Conservation (phyloP, 1,140 invertebrate species). For the Drosophila eugracilis region DNA sequence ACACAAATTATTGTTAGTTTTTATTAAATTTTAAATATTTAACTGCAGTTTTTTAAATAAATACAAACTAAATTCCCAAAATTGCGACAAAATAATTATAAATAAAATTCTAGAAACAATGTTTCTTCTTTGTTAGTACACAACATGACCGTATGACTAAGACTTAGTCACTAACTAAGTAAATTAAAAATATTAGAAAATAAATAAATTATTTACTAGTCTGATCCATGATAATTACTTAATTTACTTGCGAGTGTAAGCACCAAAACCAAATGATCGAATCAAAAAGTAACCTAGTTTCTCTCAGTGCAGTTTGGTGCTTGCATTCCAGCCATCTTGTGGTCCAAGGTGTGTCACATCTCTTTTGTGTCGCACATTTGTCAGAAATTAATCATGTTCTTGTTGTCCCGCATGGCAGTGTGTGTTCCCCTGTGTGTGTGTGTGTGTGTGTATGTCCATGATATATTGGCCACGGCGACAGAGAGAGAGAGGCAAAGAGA, state of each 20-base stretch:
- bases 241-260: not conserved
- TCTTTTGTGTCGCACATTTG: slow-evolving; percentile 83
- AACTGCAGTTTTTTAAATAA: no score
- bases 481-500: slow-evolving; percentile 17
- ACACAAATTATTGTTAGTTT: no score
- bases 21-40: no score
- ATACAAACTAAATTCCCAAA: no score
- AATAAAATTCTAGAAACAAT: no score
- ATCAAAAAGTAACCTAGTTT: not conserved
- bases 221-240: not conserved
- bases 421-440: slow-evolving; percentile 28
- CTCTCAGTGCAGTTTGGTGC: slow-evolving; percentile 16
- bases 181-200: no score
- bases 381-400: slow-evolving; percentile 83
- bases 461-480: slow-evolving; percentile 24
- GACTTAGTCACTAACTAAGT: no score
- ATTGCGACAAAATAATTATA: no score
- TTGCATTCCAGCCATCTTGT: slow-evolving; percentile 70
- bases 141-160: no score
- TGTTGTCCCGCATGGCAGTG: slow-evolving; percentile 56
- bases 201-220: no score
- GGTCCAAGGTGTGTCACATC: slow-evolving; percentile 79
- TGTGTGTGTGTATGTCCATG: no score
- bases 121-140: no score
- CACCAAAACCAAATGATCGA: not conserved